phyloP scores from a whole-genome alignment of 2,888 invertebrate genomes.

The Philereme transversata region DNA sequence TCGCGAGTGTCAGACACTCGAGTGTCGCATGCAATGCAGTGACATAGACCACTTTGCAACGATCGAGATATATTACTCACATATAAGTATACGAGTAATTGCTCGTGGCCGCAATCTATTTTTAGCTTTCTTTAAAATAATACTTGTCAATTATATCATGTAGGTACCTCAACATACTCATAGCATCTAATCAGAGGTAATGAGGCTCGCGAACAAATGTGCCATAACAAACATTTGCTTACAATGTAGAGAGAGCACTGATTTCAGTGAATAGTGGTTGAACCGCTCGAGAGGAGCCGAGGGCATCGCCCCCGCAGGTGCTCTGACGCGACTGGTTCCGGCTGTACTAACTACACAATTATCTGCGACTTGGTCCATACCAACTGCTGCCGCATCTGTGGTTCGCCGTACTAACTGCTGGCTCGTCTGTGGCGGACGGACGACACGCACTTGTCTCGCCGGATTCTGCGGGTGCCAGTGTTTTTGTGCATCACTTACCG shows the following conservation, averaged over 20 bases:
- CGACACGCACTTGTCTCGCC: constrained; percentile 15
- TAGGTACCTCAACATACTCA: too few relatives aligned
- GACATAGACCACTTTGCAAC: too few relatives aligned
- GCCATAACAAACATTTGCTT: constrained; percentile 20
- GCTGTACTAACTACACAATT: background rate
- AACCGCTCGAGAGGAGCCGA: constrained; percentile 1
- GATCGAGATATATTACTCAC: too few relatives aligned
- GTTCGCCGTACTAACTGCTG: constrained; percentile 1
- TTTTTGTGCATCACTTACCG: constrained; percentile 1
- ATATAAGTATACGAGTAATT: too few relatives aligned
- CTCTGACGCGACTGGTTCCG: constrained; percentile 21
- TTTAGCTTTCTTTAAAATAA: too few relatives aligned
- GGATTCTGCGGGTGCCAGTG: constrained; percentile 8
- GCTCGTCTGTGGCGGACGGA: constrained; percentile 3
- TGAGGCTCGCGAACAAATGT: constrained; percentile 12
- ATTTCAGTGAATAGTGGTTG: constrained; percentile 12
- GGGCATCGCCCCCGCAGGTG: constrained; percentile 29
- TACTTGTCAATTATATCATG: too few relatives aligned
- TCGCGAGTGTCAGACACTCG: background rate
- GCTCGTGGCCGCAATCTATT: too few relatives aligned
- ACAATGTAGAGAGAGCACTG: constrained; percentile 19
- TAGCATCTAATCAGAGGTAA: constrained; percentile 2
- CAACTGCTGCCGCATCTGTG: background rate
- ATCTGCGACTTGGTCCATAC: background rate
- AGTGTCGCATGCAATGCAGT: too few relatives aligned